Evolutionary conservation across 1,140 invertebrate species (phyloP), one percentile per base, ranked within the genome.

Genomic region (Micrasema minimum): DNA sequence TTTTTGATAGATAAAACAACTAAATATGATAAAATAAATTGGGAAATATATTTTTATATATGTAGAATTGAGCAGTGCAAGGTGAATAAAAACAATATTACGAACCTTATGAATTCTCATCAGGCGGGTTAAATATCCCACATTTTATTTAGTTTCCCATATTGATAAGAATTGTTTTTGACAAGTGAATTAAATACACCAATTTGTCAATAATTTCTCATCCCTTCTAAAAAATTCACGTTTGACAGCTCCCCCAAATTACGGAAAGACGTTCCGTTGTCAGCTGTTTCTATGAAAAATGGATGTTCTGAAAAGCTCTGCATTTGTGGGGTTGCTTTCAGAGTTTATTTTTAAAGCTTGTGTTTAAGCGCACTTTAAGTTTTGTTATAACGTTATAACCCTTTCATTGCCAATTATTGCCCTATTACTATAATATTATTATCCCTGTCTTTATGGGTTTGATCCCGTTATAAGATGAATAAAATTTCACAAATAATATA

Each of bases 201-300:
- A 37, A 38, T 38, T 51, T 38, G 26, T 22, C 45, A 38, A 66
- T 37, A 38, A 38, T 18, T 37, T 51, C 51, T 51, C 22, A 46
- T 48, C 43, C 57, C 67, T 31, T 12, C 22, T 50, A 62, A 62
- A 43, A 69, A 41, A 57, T 62, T 10, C 57, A 26, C 45, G 35
- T 69, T 69, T 69, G 67, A 69, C 67, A 69, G 67, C 41, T 62
- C 67, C 41, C 67, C 67, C 62, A 62, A 68, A 68, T 69, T 69
- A 69, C 57, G 46, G 38, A 37, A 22, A 51, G 37, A 22, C 16
- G 48, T 53, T 66, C 31, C 64, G 18, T 38, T 69, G 53, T 9
- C 59, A 69, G 66, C 66, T 41, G 23, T 53, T 66, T n/a, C 7
- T 14, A 5, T 37, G 31, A 11, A 22, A 31, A 37, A 14, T 14